A percentile compares a stretch with the other conserved stretches of the same genome.
phyloP scores from a whole-genome alignment of 2,113 vertebrate species.

The Lates calcarifer region DNA sequence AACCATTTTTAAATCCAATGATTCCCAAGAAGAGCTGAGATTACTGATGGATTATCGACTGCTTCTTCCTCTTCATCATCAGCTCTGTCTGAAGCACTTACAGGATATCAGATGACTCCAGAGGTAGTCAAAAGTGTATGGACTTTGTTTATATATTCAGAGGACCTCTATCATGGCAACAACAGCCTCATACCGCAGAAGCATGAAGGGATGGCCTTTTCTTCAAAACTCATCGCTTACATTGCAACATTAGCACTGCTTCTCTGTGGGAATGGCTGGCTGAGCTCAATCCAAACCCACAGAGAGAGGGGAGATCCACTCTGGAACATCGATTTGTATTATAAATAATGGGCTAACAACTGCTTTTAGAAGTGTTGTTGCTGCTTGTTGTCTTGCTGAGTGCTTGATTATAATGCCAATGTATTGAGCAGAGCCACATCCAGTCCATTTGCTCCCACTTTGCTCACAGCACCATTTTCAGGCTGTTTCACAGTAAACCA shows the following conservation, averaged over 20 bases:
- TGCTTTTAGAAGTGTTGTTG: conserved; percentile 41
- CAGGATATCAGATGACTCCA: not conserved
- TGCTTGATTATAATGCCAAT: conserved; percentile 24
- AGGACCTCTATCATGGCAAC: not conserved
- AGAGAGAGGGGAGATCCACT: conserved; percentile 3
- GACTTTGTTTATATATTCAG: conserved; percentile 16
- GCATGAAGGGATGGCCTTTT: not conserved
- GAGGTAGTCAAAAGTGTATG: not conserved
- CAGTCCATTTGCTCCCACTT: not conserved
- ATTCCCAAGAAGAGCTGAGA: conserved; percentile 21
- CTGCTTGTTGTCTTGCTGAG: conserved; percentile 35
- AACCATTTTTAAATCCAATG: conserved; percentile 22
- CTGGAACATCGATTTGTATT: conserved; percentile 18
- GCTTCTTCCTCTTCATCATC: conserved; percentile 12
- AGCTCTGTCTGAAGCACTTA: conserved; percentile 41
- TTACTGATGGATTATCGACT: not conserved
- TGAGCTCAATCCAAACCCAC: not conserved
- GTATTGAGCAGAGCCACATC: conserved; percentile 4
- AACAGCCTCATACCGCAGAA: not conserved
- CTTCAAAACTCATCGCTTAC: not conserved
- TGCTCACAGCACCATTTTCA: not conserved
- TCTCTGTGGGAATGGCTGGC: not conserved
- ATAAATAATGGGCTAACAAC: conserved; percentile 22
- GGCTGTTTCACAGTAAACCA: not conserved
- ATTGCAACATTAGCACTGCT: conserved; percentile 18